These are phyloP conservation scores for Nesidiocoris tenuis DNA, from an alignment of 2,888 invertebrate genomes.

Conservation along the genomic window DNA sequence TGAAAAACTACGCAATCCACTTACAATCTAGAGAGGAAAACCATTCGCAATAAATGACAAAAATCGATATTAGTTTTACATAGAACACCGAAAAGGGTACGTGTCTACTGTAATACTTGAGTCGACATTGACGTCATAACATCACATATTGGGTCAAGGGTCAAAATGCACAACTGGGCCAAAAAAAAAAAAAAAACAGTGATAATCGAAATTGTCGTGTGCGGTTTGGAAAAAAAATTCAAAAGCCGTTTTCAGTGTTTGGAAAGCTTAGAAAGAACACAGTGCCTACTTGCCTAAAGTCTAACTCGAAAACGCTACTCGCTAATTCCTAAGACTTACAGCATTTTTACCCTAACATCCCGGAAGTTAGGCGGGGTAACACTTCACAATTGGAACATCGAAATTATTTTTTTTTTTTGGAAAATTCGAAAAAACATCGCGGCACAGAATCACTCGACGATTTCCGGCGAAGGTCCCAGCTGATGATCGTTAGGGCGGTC, in stretches of 20 bases:
- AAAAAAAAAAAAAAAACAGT: no score
- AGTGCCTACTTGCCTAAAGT: not conserved
- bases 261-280: not conserved
- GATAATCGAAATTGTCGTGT: not conserved
- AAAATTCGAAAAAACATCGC: not conserved
- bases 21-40: no score
- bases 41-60: no score
- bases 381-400: not conserved
- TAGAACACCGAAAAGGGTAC: no score
- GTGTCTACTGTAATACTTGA: no score
- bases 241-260: not conserved
- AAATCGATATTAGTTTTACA: no score
- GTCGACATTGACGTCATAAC: no score
- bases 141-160: not conserved
- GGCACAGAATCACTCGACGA: not conserved
- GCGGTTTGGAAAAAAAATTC: not conserved
- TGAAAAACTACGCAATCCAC: no score
- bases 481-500: conserved; percentile 44
- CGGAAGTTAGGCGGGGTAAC: not conserved
- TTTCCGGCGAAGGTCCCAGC: not conserved
- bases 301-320: not conserved
- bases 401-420: not conserved
- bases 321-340: not conserved
- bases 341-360: not conserved
- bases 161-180: not conserved